Conservation (phyloP, 1,140 invertebrate species). For the Streblospio benedicti region DNA sequence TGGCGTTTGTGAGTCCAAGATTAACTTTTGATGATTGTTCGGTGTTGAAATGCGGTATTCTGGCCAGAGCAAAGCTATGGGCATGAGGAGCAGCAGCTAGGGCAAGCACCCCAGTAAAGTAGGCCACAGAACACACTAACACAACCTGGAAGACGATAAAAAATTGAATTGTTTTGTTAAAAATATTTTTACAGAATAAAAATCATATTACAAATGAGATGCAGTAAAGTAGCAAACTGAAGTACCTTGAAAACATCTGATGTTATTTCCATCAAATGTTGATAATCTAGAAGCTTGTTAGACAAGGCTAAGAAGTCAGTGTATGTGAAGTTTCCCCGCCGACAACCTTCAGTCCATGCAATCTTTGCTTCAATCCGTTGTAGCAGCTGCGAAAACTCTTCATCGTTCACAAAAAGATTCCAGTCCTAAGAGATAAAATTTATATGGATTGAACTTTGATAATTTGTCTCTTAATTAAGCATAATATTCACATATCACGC, state of each 20-base stretch:
- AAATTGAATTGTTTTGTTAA: conserved; percentile 12
- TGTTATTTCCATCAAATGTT: conserved; percentile 41
- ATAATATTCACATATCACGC: background rate
- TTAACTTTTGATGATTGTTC: too few relatives aligned
- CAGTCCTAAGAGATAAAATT: conserved; percentile 33
- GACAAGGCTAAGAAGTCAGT: conserved; percentile 63
- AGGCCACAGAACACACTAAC: conserved; percentile 60
- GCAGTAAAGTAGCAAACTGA: background rate
- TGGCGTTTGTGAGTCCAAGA: too few relatives aligned
- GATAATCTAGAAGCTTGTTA: conserved; percentile 49
- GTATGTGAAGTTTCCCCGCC: conserved; percentile 77
- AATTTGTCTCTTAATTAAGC: background rate
- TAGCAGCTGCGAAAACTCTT: conserved; percentile 26
- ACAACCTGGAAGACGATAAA: conserved; percentile 49
- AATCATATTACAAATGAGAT: background rate
- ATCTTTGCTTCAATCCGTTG: conserved; percentile 30
- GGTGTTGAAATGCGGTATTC: too few relatives aligned
- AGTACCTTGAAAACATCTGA: conserved; percentile 52
- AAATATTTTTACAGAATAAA: background rate
- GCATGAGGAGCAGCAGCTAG: too few relatives aligned
- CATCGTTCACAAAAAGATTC: conserved; percentile 28
- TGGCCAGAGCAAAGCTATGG: too few relatives aligned
- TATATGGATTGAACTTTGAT: too few relatives aligned
- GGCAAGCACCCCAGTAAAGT: conserved; percentile 62
- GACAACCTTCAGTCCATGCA: conserved; percentile 53